A percentile compares a stretch with the other conserved stretches of the same genome.
These are phyloP conservation scores for Euplagia quadripunctaria DNA, from an alignment of 2,888 invertebrate genomes.

Conservation along the genomic window DNA sequence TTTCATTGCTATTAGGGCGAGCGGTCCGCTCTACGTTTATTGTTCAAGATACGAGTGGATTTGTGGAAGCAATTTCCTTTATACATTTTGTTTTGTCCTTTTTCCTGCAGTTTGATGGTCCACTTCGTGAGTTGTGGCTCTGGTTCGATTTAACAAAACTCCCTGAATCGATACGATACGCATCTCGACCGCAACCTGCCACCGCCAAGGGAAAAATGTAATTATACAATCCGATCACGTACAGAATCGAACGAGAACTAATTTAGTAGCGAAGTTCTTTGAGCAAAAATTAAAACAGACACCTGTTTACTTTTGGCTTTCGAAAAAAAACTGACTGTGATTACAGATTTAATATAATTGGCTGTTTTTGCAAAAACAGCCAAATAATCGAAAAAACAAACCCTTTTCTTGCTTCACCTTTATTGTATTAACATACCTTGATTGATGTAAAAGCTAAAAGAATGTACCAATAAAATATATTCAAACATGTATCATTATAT, in stretches of 20 bases:
- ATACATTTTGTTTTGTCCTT: constrained; percentile 88
- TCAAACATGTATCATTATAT: too few species aligned
- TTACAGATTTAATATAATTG: constrained; percentile 15
- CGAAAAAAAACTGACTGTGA: constrained; percentile 27
- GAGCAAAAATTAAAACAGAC: constrained; percentile 49
- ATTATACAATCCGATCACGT: constrained; percentile 83
- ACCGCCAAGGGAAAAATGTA: constrained; percentile 71
- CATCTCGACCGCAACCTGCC: constrained; percentile 72
- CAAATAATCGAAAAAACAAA: neutral
- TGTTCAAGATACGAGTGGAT: constrained; percentile 87
- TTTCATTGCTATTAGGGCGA: constrained; percentile 87
- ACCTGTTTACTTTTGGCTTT: constrained; percentile 47
- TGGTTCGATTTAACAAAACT: constrained; percentile 82
- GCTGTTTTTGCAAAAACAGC: neutral
- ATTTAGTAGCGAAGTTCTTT: constrained; percentile 78
- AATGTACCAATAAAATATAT: too few species aligned
- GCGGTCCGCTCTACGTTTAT: constrained; percentile 84
- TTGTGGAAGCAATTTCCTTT: constrained; percentile 88
- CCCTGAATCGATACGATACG: constrained; percentile 80
- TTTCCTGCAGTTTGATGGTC: constrained; percentile 86
- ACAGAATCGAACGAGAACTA: constrained; percentile 79
- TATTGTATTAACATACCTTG: too few species aligned
- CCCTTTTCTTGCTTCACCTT: neutral
- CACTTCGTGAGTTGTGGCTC: constrained; percentile 82
- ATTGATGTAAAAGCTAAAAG: too few species aligned